A percentile compares a stretch with the other conserved stretches of the same genome.
These are phyloP conservation scores for Carlito syrichta DNA, from an alignment of 2,113 vertebrate genomes.

Conservation along the genomic window DNA sequence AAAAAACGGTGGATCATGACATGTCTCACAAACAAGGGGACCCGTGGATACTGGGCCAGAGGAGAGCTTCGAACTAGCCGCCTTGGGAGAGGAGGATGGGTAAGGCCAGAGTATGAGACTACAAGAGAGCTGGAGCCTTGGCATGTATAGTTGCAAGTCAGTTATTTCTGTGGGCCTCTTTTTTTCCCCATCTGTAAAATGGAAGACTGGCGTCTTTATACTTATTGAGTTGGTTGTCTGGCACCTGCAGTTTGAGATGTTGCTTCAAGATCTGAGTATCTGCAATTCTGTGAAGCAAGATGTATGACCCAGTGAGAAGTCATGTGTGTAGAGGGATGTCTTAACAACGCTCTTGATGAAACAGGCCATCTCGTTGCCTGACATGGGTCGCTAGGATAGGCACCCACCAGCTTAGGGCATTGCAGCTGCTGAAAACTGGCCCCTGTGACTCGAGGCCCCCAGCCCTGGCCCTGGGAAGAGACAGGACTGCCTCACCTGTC, in stretches of 20 bases:
- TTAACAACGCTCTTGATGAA: not conserved
- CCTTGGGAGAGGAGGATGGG: not conserved
- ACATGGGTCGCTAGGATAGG: not conserved
- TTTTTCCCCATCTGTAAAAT: not conserved
- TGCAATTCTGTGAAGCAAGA: not conserved
- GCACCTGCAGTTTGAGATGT: not conserved
- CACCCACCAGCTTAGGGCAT: not conserved
- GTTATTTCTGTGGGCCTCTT: not conserved
- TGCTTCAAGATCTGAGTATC: not conserved
- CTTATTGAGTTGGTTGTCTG: not conserved
- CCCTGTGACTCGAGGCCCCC: not conserved
- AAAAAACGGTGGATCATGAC: constrained; percentile 29
- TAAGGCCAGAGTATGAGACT: not conserved
- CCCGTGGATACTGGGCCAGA: not conserved
- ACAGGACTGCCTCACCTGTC: constrained; percentile 4
- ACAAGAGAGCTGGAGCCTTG: not conserved
- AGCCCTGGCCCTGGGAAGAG: constrained; percentile 17
- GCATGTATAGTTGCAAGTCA: accelerated
- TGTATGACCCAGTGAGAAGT: not conserved
- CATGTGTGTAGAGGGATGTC: accelerated
- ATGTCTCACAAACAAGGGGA: not conserved
- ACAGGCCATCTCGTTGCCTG: not conserved
- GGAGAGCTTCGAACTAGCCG: not conserved
- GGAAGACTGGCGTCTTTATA: not conserved
- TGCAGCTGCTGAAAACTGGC: not conserved